phyloP scores from a whole-genome alignment of 2,113 vertebrate genomes.

The Myxocyprinus asiaticus region DNA sequence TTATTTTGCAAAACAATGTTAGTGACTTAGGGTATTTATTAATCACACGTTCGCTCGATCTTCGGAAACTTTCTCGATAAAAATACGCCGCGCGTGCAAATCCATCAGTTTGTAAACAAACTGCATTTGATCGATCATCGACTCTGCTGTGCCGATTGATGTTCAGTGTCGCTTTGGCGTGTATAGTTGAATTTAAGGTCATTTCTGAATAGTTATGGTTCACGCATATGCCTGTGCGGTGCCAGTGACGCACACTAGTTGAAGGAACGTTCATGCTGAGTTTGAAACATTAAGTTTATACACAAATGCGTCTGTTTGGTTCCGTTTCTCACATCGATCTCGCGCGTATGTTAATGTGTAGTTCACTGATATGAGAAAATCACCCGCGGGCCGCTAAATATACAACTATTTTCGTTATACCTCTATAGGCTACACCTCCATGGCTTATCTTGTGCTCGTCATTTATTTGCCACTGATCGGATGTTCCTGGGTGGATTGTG shows the following conservation, averaged over 20 bases:
- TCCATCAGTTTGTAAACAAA: slow-evolving; percentile 47
- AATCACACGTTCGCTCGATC: slow-evolving; percentile 52
- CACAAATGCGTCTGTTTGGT: slow-evolving; percentile 4
- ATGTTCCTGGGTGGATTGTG: slow-evolving; percentile 56
- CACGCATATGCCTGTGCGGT: slow-evolving; percentile 49
- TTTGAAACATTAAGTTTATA: slow-evolving; percentile 29
- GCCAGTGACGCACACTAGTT: slow-evolving; percentile 14
- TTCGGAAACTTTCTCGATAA: slow-evolving; percentile 52
- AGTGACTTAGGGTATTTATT: slow-evolving; percentile 54
- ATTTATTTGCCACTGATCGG: slow-evolving; percentile 59
- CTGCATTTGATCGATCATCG: slow-evolving; percentile 50
- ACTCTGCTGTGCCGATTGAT: slow-evolving; percentile 47
- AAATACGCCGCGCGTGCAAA: slow-evolving; percentile 35
- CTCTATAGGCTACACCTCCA: background rate
- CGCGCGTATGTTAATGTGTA: background rate
- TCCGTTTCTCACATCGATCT: background rate
- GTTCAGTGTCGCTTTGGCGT: slow-evolving; percentile 56
- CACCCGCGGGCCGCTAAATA: background rate
- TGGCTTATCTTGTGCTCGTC: slow-evolving; percentile 34
- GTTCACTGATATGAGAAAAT: slow-evolving; percentile 3
- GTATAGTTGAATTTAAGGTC: slow-evolving; percentile 55
- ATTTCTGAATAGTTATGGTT: slow-evolving; percentile 60
- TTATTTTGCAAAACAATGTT: slow-evolving; percentile 54
- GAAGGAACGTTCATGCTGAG: background rate
- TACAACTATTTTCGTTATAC: slow-evolving; percentile 29